phyloP scores from a whole-genome alignment of 2,797 vertebrate genomes.

The Aeoliscus strigatus region DNA sequence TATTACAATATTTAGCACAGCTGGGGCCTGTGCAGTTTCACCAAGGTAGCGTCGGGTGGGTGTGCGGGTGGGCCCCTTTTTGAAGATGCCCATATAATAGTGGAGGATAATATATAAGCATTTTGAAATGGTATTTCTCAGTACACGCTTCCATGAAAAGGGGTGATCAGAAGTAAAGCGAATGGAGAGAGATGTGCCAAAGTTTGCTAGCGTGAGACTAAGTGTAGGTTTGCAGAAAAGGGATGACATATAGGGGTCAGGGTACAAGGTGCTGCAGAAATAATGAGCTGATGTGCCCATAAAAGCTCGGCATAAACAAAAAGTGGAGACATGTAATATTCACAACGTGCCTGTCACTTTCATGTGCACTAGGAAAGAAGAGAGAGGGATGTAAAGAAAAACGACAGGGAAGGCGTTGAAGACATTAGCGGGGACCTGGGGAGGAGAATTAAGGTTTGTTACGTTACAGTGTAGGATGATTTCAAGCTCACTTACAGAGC shows the following conservation, averaged over 20 bases:
- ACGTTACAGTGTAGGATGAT: conserved; percentile 35
- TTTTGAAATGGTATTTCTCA: conserved; percentile 37
- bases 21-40: conserved; percentile 45
- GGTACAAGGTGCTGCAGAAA: conserved; percentile 9
- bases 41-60: conserved; percentile 26
- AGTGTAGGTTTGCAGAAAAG: conserved; percentile 21
- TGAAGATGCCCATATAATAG: conserved; percentile 35
- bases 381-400: conserved; percentile 20
- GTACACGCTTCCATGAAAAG: conserved; percentile 1
- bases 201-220: background rate
- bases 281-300: conserved; percentile 11
- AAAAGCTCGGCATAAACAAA: conserved; percentile 49
- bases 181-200: background rate
- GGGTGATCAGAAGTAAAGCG: conserved; percentile 7
- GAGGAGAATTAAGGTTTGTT: conserved; percentile 32
- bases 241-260: conserved; percentile 12
- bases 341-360: conserved; percentile 46
- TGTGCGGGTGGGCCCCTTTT: conserved; percentile 30
- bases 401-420: conserved; percentile 17
- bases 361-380: conserved; percentile 30
- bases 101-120: conserved; percentile 38
- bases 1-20: conserved; percentile 57
- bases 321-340: conserved; percentile 59
- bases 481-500: conserved; percentile 51
- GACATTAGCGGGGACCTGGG: conserved; percentile 14